Evolutionary conservation across 2,797 vertebrate genomes (phyloP).

Genomic region (Fistularia commersonii): DNA sequence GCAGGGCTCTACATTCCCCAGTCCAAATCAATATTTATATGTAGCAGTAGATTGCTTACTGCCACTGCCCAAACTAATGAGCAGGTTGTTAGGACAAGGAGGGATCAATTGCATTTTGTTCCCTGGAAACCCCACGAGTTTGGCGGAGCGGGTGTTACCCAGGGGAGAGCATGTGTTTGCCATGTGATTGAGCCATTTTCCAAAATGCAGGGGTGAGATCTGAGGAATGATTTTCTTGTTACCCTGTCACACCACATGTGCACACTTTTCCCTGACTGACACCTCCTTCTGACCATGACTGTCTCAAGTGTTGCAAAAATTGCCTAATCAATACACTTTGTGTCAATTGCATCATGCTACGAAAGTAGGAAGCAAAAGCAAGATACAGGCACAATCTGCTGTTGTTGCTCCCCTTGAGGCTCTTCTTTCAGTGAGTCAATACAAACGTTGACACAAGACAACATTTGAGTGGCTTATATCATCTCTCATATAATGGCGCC

Average conservation of each 20-base stretch:
- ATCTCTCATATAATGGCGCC: constrained; percentile 60
- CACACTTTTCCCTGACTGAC: constrained; percentile 23
- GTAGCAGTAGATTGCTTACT: constrained; percentile 50
- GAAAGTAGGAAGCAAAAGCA: constrained; percentile 54
- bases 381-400: constrained; percentile 43
- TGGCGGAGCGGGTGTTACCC: constrained; percentile 31
- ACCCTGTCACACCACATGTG: constrained; percentile 29
- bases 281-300: constrained; percentile 41
- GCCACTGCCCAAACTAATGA: constrained; percentile 57
- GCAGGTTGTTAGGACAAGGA: constrained; percentile 42
- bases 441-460: constrained; percentile 59
- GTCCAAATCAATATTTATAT: constrained; percentile 59
- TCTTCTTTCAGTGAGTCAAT: constrained; percentile 70
- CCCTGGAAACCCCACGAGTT: constrained; percentile 40
- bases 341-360: constrained; percentile 62
- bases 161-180: constrained; percentile 30
- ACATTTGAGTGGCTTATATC: constrained; percentile 53
- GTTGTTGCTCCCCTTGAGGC: constrained; percentile 28
- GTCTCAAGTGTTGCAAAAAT: constrained; percentile 63
- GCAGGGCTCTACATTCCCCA: constrained; percentile 34
- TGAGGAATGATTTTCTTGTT: constrained; percentile 39
- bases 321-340: constrained; percentile 60
- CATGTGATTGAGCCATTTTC: constrained; percentile 27
- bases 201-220: constrained; percentile 19
- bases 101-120: constrained; percentile 61